Conservation (phyloP, 2,797 vertebrate genomes). For the Meda fulgida region DNA sequence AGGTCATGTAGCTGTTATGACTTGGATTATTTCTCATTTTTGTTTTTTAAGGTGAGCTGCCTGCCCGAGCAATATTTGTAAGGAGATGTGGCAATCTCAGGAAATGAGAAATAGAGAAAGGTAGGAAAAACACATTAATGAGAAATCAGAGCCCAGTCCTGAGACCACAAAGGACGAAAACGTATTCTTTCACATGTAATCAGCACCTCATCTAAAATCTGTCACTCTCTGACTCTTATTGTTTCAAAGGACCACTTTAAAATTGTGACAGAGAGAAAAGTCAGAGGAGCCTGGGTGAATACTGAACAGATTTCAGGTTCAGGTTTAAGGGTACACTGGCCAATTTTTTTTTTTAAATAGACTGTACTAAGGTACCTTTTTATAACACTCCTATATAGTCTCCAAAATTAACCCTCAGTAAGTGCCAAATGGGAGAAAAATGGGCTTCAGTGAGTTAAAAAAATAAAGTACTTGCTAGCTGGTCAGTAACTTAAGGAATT, state of each 20-base stretch:
- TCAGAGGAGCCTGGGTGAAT: constrained; percentile 1
- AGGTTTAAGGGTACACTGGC: neutral
- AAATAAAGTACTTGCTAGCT: too few species aligned
- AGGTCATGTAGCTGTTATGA: neutral
- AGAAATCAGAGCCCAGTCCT: constrained; percentile 9
- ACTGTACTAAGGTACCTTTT: neutral
- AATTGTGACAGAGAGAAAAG: neutral
- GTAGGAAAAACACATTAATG: constrained; percentile 12
- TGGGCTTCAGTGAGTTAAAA: too few species aligned
- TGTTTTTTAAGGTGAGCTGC: neutral
- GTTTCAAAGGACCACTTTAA: neutral
- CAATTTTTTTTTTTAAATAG: neutral
- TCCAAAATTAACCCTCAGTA: neutral
- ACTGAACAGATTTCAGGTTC: neutral
- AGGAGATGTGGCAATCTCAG: constrained; percentile 11
- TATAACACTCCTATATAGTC: too few species aligned
- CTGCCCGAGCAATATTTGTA: constrained; percentile 14
- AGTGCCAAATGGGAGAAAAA: neutral
- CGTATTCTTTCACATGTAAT: constrained; percentile 2
- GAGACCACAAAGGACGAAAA: neutral
- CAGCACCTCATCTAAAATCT: constrained; percentile 11
- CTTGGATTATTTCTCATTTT: neutral
- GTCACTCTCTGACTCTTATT: neutral
- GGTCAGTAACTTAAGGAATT: too few species aligned
- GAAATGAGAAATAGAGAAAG: constrained; percentile 27